phyloP scores from a whole-genome alignment of 2,888 invertebrate species.

The Criorhina ranunculi region DNA sequence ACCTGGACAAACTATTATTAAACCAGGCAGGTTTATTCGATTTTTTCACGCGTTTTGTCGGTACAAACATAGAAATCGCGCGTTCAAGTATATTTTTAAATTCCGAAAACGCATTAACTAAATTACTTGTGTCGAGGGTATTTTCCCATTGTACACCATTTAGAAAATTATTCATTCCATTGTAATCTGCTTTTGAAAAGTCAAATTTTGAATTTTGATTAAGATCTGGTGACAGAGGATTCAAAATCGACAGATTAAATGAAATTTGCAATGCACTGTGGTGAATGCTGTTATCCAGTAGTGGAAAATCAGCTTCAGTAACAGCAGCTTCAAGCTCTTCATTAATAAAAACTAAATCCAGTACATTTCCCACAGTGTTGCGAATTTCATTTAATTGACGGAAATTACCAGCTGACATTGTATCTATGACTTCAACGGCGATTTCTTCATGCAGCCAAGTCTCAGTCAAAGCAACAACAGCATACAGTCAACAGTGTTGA shows the following conservation, averaged over 20 bases:
- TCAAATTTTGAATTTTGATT: background rate
- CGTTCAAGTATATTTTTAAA: background rate
- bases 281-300: conserved; percentile 19
- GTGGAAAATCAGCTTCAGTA: background rate
- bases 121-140: background rate
- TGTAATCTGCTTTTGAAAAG: background rate
- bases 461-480: no score
- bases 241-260: background rate
- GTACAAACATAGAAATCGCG: conserved; percentile 1
- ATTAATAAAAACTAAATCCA: conserved; percentile 9
- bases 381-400: background rate
- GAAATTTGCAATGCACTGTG: conserved; percentile 9
- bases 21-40: background rate
- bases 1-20: conserved; percentile 4
- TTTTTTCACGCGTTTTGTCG: background rate
- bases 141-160: background rate
- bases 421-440: conserved; percentile 13
- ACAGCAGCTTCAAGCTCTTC: conserved; percentile 10
- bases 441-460: no score
- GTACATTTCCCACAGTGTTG: conserved; percentile 1
- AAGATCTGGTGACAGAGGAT: no score
- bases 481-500: no score
- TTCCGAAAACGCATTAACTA: background rate
- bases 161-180: background rate
- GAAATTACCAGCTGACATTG: conserved; percentile 1